A percentile compares a stretch with the other conserved stretches of the same genome.
phyloP scores from a whole-genome alignment of 1,140 invertebrate genomes.

The Andricus grossulariae region DNA sequence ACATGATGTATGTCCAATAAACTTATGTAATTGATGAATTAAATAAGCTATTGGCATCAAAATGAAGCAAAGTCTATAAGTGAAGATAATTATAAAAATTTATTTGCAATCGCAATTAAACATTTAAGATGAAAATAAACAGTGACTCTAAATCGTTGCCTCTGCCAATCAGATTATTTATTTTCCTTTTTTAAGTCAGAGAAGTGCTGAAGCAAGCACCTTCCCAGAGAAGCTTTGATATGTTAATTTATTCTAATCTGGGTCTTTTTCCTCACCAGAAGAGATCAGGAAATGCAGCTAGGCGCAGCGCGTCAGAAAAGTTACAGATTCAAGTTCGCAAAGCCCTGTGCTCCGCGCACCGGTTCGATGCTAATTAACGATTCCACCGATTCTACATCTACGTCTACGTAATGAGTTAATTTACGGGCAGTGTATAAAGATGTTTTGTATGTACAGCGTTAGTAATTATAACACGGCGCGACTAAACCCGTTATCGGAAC shows the following conservation, averaged over 20 bases:
- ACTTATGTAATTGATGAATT: constrained; percentile 5
- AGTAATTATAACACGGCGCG: constrained; percentile 29
- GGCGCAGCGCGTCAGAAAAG: no score
- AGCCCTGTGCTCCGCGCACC: background rate
- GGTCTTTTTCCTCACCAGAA: background rate
- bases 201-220: background rate
- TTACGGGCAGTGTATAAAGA: constrained; percentile 25
- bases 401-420: constrained; percentile 18
- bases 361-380: constrained; percentile 17
- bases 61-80: background rate
- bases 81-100: no score
- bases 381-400: constrained; percentile 8
- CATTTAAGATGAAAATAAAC: background rate
- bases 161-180: constrained; percentile 1
- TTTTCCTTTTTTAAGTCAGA: background rate
- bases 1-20: background rate
- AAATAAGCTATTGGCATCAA: background rate
- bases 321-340: background rate
- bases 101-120: background rate
- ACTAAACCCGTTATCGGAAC: constrained; percentile 25
- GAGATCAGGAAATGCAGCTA: constrained; percentile 1
- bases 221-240: constrained; percentile 10
- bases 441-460: constrained; percentile 3
- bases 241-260: constrained; percentile 29
- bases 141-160: background rate